Conservation (phyloP, 2,113 vertebrate species). For the Sylvietta virens region DNA sequence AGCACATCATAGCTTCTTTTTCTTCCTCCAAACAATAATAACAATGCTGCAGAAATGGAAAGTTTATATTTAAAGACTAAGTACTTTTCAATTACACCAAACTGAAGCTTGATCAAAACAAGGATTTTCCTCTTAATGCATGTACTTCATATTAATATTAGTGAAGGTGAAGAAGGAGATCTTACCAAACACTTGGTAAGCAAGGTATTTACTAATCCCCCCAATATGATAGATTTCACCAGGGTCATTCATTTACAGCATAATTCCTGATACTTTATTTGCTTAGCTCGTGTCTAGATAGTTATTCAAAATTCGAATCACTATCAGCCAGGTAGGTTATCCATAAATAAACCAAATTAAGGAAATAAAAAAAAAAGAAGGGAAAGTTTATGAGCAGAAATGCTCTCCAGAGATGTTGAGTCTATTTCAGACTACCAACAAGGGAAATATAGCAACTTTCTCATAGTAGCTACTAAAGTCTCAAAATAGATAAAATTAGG, state of each 20-base stretch:
- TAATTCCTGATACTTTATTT: background rate
- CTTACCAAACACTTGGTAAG: background rate
- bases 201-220: background rate
- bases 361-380: background rate
- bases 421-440: background rate
- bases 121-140: background rate
- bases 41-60: background rate
- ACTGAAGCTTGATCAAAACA: background rate
- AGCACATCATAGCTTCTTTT: background rate
- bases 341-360: background rate
- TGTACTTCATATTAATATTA: background rate
- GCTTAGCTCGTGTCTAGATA: background rate
- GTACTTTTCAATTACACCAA: background rate
- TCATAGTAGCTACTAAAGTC: background rate
- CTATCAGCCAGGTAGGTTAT: background rate
- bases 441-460: background rate
- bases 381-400: background rate
- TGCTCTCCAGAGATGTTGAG: background rate
- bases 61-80: background rate
- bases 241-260: background rate
- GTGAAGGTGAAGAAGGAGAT: background rate
- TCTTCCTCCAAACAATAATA: background rate
- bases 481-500: background rate
- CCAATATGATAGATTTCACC: background rate
- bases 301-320: background rate